Conservation (phyloP, 1,140 invertebrate species). For the Diorhabda elongata region DNA sequence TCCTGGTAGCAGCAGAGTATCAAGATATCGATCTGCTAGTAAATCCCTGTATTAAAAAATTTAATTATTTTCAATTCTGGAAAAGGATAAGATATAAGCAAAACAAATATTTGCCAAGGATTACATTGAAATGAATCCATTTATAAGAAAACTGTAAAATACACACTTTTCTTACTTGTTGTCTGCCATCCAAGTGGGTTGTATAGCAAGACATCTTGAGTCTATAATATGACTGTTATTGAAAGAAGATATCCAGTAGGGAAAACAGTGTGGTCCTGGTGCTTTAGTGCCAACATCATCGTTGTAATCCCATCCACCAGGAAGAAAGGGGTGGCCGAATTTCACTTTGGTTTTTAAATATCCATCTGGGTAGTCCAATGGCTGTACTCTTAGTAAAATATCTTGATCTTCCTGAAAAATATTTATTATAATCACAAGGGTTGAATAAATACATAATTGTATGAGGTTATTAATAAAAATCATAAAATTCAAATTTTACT, state of each 20-base stretch:
- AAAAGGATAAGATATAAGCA: too few species aligned
- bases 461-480: too few species aligned
- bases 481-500: too few species aligned
- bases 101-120: too few species aligned
- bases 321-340: conserved; percentile 37
- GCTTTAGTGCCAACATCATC: conserved; percentile 25
- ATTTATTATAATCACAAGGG: neutral
- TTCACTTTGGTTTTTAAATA: conserved; percentile 38
- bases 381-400: conserved; percentile 24
- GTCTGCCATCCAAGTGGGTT: conserved; percentile 66
- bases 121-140: too few species aligned
- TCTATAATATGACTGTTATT: conserved; percentile 49
- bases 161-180: conserved; percentile 49
- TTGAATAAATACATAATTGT: too few species aligned
- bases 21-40: conserved; percentile 37
- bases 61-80: too few species aligned
- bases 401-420: conserved; percentile 29
- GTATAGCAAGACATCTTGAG: conserved; percentile 58
- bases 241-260: conserved; percentile 55
- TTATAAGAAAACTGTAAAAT: neutral
- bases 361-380: conserved; percentile 29
- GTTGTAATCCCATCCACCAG: conserved; percentile 42
- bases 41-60: neutral
- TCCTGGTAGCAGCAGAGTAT: conserved; percentile 60
- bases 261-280: conserved; percentile 47